Evolutionary conservation across 1,140 invertebrate genomes (phyloP), one percentile per base, ranked within the genome.

Genomic region (Rhopalosiphum maidis): DNA sequence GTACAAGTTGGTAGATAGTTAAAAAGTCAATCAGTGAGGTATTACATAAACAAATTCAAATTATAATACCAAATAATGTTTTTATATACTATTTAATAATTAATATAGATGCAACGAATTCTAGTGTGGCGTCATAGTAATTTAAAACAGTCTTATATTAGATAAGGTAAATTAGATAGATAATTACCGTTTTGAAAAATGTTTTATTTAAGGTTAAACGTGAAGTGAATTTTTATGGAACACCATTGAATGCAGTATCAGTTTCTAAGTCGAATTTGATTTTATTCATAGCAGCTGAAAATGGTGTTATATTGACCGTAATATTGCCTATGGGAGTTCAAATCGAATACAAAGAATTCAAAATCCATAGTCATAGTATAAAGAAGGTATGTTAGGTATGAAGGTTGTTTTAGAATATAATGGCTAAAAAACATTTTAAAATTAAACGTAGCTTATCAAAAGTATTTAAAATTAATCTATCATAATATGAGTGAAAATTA

Each of bases 251-350:
- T 94, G 96, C 96, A 85, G 96, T 98, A 5, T 95, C 96, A 0
- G 94, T 98, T 94, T 97, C 97, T 21, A 96, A 97, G 94, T 97
- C 97, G 18, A 97, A 98, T 94, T 95, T 96, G 83, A 97, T 97
- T 95, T 95, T 99, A 86, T 98, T 98, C 94, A 95, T 97, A 68
- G 96, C 97, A 54, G 97, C 97, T 90, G 96, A 96, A n/a, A 96
- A 96, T 94, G 98, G 98, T 41, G 96, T 96, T 1, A 95, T 99
- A 25, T 96, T 97, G 93, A 97, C 97, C 30, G 95, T 98, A 41
- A 97, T 97, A 95, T 96, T 97, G 94, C 98, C 98, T 2, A 95
- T 99, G n/a, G 95, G 97, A 93, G 96, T 98, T 93, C 97, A 97
- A 87, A 96, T 96, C 15, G 96, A 97, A 82, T 97, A 95, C 95